A percentile compares a stretch with the other conserved stretches of the same genome.
Conservation (phyloP, 2,113 vertebrate species). For the Odocoileus virginianus region DNA sequence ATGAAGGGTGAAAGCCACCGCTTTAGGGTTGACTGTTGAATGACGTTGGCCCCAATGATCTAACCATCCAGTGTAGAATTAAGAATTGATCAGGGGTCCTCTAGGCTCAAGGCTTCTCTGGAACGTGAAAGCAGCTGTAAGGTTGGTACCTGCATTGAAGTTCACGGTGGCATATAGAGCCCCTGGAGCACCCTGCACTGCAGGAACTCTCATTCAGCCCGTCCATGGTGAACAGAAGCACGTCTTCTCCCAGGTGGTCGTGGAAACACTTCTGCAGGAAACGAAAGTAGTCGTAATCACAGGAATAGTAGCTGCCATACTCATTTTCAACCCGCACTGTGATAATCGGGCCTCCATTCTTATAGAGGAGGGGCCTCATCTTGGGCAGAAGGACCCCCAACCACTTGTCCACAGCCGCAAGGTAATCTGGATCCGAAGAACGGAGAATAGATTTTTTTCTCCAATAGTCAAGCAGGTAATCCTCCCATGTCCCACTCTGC, state of each 20-base stretch:
- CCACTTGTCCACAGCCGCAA: too few species aligned
- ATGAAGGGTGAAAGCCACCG: constrained; percentile 82
- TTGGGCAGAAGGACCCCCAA: too few species aligned
- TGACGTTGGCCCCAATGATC: constrained; percentile 94
- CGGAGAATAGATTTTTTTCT: constrained; percentile 90
- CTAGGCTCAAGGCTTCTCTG: constrained; percentile 88
- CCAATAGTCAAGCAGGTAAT: constrained; percentile 93
- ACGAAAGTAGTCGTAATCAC: constrained; percentile 92
- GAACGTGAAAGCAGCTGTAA: constrained; percentile 85
- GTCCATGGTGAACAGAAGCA: constrained; percentile 94
- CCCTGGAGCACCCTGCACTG: constrained; percentile 90
- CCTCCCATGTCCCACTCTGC: constrained; percentile 98
- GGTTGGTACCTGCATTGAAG: constrained; percentile 88
- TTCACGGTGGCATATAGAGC: constrained; percentile 92
- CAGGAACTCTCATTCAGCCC: constrained; percentile 79
- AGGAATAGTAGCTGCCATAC: constrained; percentile 93
- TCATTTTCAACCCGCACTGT: constrained; percentile 93
- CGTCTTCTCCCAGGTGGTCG: constrained; percentile 85
- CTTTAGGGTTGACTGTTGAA: constrained; percentile 72
- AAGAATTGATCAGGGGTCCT: constrained; percentile 96
- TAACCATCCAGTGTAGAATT: constrained; percentile 96
- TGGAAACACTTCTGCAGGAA: constrained; percentile 86
- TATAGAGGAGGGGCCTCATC: too few species aligned
- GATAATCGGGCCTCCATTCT: too few species aligned
- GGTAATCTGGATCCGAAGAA: constrained; percentile 86